Base-by-base conservation (phyloP, 1,140 invertebrate genomes). In the Anastrepha ludens region DNA sequence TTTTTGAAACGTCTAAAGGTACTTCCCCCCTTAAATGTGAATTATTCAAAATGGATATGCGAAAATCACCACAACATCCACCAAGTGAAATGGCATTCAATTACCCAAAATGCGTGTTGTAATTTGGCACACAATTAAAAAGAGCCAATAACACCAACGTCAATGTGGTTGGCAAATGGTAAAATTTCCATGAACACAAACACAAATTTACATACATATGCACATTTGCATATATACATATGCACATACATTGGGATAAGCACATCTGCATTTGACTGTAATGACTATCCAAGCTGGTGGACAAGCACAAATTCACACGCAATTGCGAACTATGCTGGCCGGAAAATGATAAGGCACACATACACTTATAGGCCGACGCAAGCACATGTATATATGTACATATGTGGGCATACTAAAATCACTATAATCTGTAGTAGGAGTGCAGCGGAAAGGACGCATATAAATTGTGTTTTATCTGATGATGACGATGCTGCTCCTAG, bases 401-500 rank as follows among this genome's bases (percentile, higher is more conserved):
- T 11, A 55, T 8, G 9, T 55, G 29, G 29, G n/a, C 74, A 8
- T 9, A 17, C 64, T 5, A 29, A 67, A 58, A 81, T 41, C 74
- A 7, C 0, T n/a, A 20, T 29, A 81, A 81, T 20, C 44, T 50
- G 74, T n/a, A 29, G 74, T 55, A 13, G 50, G 44, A 81, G 47
- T 20, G 15, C n/a, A 81, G 74, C 74, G 74, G 74, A 81, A 81
- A 81, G 74, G 74, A 81, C 20, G 74, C 44, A 81, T 81, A 81
- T 81, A 81, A 81, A 81, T 81, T 55, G 74, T 55, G 20, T 81
- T 81, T 81, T 81, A 81, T 81, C 74, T 81, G 74, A 81, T 74
- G 41, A 7, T 70, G 65, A 4, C 39, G 39, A 5, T 39, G 6
- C 64, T 20, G 5, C 29, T 67, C 15, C 17, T 81, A 7, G n/a